Evolutionary conservation across 2,888 invertebrate genomes (phyloP), one percentile per base, ranked within the genome.

Genomic region (Bombylius major): DNA sequence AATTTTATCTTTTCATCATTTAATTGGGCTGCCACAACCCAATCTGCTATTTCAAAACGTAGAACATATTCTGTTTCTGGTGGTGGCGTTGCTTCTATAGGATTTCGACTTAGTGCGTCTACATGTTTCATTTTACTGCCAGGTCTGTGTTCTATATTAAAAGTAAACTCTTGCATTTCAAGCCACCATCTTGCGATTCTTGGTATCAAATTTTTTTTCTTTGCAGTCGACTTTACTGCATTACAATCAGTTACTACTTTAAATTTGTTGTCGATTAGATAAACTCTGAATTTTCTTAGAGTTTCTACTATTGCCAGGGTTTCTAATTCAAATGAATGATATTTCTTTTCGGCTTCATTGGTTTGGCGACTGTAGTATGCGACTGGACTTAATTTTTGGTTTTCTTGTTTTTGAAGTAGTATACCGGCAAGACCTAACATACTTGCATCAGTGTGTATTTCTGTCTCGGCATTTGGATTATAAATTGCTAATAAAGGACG

Each of bases 271-370:
- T 65, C 66, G 11, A 68, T 47, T 8, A 68, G 54, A 56, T 68
- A 69, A 5, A 65, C 59, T 14, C 66, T 47, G 55, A 69, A 67
- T 50, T 65, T 66, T 36, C 67, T 64, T 9, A 68, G 50, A 7
- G 66, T 62, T 61, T 63, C 53, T 32, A 68, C 63, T 23, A 69
- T 59, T 0, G 67, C 67, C 14, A 70, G 50, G 6, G 66, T 64
- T 62, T 70, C 67, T 4, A 70, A 54, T 49, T 70, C 67, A 58
- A 66, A 67, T 48, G 66, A 66, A 31, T 56, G 51, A 52, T 65
- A 68, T 52, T 65, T 65, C 49, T 60, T 51, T 60, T 68, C 65
- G 3, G 63, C 61, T 9, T 60, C 51, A 0, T 65, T 63, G 1
- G 65, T 67, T 56, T 66, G 66, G 42, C 59, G 56, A 47, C 65